phyloP scores from a whole-genome alignment of 2,888 invertebrate species.

The Minunthozetes semirufus region DNA sequence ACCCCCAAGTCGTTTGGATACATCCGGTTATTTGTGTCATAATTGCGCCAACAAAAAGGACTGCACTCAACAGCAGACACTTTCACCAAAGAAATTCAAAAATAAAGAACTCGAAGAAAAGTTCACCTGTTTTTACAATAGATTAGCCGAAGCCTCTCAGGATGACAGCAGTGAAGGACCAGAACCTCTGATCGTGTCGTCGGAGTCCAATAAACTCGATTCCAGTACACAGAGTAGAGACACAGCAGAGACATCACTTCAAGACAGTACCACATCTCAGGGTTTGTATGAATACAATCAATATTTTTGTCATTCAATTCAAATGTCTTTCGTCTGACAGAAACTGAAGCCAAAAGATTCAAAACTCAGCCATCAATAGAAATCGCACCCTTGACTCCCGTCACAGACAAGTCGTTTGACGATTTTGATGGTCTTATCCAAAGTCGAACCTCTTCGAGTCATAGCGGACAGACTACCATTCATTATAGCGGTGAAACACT shows the following conservation, averaged over 20 bases:
- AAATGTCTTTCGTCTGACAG: background rate
- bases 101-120: slow-evolving; percentile 42
- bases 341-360: background rate
- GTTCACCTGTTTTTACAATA: slow-evolving; percentile 42
- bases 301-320: background rate
- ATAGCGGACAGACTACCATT: slow-evolving; percentile 8
- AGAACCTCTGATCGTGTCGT: slow-evolving; percentile 39
- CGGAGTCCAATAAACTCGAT: slow-evolving; percentile 39
- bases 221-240: slow-evolving; percentile 36
- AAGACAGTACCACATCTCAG: slow-evolving; percentile 29
- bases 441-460: slow-evolving; percentile 10
- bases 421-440: background rate
- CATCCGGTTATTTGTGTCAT: slow-evolving; percentile 37
- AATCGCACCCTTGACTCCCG: background rate
- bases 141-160: slow-evolving; percentile 41
- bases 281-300: background rate
- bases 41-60: slow-evolving; percentile 40
- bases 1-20: slow-evolving; percentile 35
- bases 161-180: slow-evolving; percentile 43
- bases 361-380: slow-evolving; percentile 24
- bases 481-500: slow-evolving; percentile 7
- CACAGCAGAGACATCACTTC: slow-evolving; percentile 31
- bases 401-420: background rate
- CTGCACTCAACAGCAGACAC: slow-evolving; percentile 17
- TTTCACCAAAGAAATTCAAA: slow-evolving; percentile 28